Base-by-base conservation (phyloP, 2,888 invertebrate genomes). In the Coremacera marginata region DNA sequence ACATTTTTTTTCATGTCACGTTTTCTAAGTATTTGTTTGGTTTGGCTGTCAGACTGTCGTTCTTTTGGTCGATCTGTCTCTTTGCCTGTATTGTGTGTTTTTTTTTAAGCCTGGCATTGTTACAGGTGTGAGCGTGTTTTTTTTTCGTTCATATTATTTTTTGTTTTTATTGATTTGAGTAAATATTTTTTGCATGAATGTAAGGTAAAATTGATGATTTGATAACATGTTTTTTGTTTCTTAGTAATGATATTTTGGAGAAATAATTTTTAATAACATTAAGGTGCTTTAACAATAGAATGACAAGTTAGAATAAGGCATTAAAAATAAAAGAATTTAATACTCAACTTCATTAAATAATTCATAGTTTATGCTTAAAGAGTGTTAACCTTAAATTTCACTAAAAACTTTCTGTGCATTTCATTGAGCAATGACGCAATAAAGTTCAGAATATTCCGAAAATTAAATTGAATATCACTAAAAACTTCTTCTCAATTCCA, bases 1-100 rank as follows among this genome's bases (percentile, higher is more conserved):
- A 27, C n/a, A 27, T 37, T 37, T 57, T 37, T 37, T 34, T 68
- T 51, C 60, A 37, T 60, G 60, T 60, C 71, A 71, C 60, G 60
- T 37, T 57, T 68, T 22, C 27, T 70, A 14, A 71, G 57, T 57
- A 22, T 71, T 60, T 71, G 57, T 71, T 22, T 71, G 71, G 14
- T 14, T 27, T 60, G 25, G 22, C 22, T 60, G 19, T 25, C 57
- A 25, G 31, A 3, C 34, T 63, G 27, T 16, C 51, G 9, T 11
- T 52, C 25, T 25, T 3, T 67, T 67, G 0, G 31, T 49, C 4
- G 37, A 49, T 49, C 5, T 62, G 62, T 62, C 60, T 60, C 5
- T 27, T 11, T 8, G 62, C 5, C 22, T 3, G 11, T 27, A 5
- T 27, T 62, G 55, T 55, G 8, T 55, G 1, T 4, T 31, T 31